Conservation (phyloP, 2,888 invertebrate species). For the Horisme vitalbata region DNA sequence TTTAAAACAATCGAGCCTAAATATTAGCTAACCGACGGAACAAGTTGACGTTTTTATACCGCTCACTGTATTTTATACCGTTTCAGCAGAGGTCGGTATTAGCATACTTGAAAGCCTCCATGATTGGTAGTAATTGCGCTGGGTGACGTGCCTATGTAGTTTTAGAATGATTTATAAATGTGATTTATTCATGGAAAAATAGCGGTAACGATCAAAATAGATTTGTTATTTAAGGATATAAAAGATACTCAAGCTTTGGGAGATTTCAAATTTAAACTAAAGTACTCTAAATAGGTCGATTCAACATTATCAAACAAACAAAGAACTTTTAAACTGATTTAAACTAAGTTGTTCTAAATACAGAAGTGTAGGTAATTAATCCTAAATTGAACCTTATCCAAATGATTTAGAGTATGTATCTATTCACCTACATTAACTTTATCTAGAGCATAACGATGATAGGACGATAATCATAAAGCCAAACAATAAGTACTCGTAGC, state of each 20-base stretch:
- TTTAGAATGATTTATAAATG: slow-evolving; percentile 39
- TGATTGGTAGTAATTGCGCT: slow-evolving; percentile 19
- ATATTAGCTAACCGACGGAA: neutral
- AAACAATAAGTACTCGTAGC: slow-evolving; percentile 22
- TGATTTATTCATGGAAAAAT: slow-evolving; percentile 15
- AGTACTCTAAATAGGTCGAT: neutral
- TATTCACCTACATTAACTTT: slow-evolving; percentile 6
- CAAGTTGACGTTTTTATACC: neutral
- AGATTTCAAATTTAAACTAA: neutral
- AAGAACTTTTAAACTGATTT: neutral
- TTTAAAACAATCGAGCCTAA: neutral
- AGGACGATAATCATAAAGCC: slow-evolving; percentile 17
- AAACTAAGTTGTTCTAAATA: neutral
- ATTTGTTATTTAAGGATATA: neutral
- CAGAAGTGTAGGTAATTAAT: neutral
- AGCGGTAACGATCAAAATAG: slow-evolving; percentile 1
- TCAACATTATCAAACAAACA: neutral
- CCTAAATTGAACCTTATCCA: slow-evolving; percentile 9
- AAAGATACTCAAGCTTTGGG: neutral
- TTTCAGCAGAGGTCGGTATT: slow-evolving; percentile 28
- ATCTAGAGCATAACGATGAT: slow-evolving; percentile 17
- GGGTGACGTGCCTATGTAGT: slow-evolving; percentile 31
- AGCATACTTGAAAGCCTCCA: slow-evolving; percentile 29
- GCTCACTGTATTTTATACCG: no score
- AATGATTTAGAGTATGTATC: slow-evolving; percentile 1